Evolutionary conservation across 1,140 invertebrate genomes (phyloP), one percentile per base, ranked within the genome.

Genomic region (Agrypnia vestita): DNA sequence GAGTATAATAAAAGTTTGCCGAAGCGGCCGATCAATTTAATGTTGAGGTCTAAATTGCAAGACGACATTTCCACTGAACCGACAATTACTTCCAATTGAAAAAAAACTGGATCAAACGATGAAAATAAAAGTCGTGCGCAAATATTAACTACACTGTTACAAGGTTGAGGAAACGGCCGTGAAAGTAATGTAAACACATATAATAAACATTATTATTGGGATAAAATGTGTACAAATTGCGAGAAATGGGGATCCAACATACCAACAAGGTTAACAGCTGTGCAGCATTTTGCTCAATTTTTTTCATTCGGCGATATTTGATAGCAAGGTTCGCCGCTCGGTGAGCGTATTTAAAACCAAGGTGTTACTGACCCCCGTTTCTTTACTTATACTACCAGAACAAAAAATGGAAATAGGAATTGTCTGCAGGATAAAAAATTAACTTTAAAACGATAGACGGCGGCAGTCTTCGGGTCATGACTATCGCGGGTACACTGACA

Each of bases 301-400:
- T 56, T 56, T 59, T 59, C 1, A 55, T 56, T 56, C 55, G 55
- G 11, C 21, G 21, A 10, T 59, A 59, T 59, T 59, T 59, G 15
- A 59, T 35, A 21, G 17, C 55, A 59, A 59, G 55, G 55, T 59
- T 59, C 55, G 21, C 17, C 17, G 15, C 21, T 59, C 53, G 53
- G 53, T 10, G 53, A 19, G 12, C 19, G 17, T 21, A 59, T 11
- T 9, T 21, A 11, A 11, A 59, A 11, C 17, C 55, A 59, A 59
- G 55, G 55, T 59, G 55, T 19, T 59, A 59, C 55, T 59, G 55
- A 59, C 21, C 55, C 17, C 55, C 55, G 55, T 59, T 21, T 59
- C 55, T 59, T 19, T 56, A 4, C n/a, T 11, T 19, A 21, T 21
- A 59, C 55, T 59, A 15, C 55, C 4, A 10, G 3, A 15, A 3